Base-by-base conservation (phyloP, 1,140 invertebrate genomes). In the Oreohelix idahoensis region DNA sequence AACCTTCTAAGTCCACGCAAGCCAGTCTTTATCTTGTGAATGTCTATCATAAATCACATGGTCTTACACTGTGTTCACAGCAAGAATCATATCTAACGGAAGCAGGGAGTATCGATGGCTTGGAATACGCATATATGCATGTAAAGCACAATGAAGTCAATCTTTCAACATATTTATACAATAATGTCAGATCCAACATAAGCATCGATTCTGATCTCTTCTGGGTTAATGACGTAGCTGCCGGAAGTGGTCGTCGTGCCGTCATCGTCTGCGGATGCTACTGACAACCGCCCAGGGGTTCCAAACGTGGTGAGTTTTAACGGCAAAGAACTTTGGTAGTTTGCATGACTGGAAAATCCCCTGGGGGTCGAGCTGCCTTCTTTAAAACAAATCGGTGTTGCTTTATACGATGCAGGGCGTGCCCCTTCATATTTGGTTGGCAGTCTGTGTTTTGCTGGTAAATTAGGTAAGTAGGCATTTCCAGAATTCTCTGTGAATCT, bases 191-290 rank as follows among this genome's bases (percentile, higher is more conserved):
- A 81, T 49, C 81, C 78, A 26, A 84, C 35, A 32, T 74, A 85
- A 36, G 85, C 81, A 26, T 89, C 88, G 17, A 87, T 84, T 20
- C 84, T 84, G 5, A 87, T 51, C 32, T 89, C 88, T 23, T 89
- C 88, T 0, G 86, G 85, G 78, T 86, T 88, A 66, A 89, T 84
- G 8, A 87, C 86, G 84, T 89, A 89, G 77, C 88, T 89, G 23
- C 88, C 88, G 49, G 88, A 89, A 29, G 88, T 89, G 4, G 88
- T 89, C 10, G 88, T 89, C 13, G 84, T 85, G n/a, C 83, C 87
- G 75, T 89, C 88, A 42, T 89, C 88, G 36, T 89, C 88, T n/a
- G 77, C 26, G 0, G 85, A 86, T 0, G 73, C 70, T 29, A 82
- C 35, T 13, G 80, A 82, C 11, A 75, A 39, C 26, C 63, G 70